A percentile compares a stretch with the other conserved stretches of the same genome.
phyloP scores from a whole-genome alignment of 2,797 vertebrate genomes.

The Lemur catta region DNA sequence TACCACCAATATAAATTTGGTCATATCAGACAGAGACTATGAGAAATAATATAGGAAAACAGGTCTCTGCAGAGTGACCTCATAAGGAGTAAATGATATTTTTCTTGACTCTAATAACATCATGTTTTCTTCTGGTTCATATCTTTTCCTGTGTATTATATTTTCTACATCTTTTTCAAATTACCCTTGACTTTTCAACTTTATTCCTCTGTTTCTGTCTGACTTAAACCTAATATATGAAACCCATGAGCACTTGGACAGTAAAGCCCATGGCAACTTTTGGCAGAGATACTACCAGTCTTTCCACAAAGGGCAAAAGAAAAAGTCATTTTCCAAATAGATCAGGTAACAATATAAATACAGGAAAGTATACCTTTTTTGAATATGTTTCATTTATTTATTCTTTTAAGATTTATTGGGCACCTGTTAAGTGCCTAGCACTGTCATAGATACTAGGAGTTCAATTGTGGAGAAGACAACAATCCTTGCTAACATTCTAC shows the following conservation, averaged over 20 bases:
- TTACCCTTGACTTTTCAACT: conserved; percentile 2
- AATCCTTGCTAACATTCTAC: background rate
- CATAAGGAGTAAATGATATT: background rate
- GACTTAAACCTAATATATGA: background rate
- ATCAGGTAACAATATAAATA: background rate
- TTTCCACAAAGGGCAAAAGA: background rate
- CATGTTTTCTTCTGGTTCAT: background rate
- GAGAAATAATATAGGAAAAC: background rate
- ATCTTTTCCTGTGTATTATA: background rate
- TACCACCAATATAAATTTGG: background rate
- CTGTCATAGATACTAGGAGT: background rate
- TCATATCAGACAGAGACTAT: background rate
- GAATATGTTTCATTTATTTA: background rate
- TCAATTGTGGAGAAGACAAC: background rate
- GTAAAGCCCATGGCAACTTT: background rate
- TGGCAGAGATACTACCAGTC: background rate
- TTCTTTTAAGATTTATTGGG: background rate
- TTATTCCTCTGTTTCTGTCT: conserved; percentile 3
- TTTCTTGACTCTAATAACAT: background rate
- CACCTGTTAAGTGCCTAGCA: background rate
- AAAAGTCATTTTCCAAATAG: conserved; percentile 32
- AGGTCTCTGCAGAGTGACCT: background rate
- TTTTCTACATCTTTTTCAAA: conserved; percentile 1
- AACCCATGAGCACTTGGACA: background rate
- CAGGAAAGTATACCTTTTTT: background rate